phyloP scores from a whole-genome alignment of 1,140 invertebrate species.

The Anthonomus grandis region DNA sequence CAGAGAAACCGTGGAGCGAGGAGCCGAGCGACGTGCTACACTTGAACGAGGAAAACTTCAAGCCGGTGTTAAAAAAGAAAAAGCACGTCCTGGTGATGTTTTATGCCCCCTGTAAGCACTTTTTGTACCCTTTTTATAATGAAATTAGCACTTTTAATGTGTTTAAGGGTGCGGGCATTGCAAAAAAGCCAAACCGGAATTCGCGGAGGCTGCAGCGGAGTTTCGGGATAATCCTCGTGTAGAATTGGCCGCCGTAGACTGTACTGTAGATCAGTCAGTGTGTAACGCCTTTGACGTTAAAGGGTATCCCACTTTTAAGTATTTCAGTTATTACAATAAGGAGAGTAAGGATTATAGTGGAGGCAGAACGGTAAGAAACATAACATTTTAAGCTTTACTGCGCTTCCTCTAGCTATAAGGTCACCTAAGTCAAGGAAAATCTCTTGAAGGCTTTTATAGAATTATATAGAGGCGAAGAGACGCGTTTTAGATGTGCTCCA shows the following conservation, averaged over 20 bases:
- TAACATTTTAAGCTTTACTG: not conserved
- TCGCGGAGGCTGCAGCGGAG: constrained; percentile 67
- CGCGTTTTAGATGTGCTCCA: too few relatives aligned
- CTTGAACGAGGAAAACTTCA: constrained; percentile 70
- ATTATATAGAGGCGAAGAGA: too few relatives aligned
- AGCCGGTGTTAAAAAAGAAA: constrained; percentile 64
- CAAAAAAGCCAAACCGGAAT: constrained; percentile 85
- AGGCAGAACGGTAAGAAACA: constrained; percentile 66
- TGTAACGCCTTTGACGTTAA: constrained; percentile 71
- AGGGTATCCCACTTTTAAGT: constrained; percentile 85
- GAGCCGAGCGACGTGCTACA: constrained; percentile 72
- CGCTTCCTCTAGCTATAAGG: too few relatives aligned
- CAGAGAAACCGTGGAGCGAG: constrained; percentile 73
- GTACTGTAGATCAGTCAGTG: constrained; percentile 62
- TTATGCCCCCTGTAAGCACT: constrained; percentile 81
- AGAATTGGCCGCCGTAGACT: constrained; percentile 80
- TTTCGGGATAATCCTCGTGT: constrained; percentile 71
- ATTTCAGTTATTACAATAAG: constrained; percentile 82
- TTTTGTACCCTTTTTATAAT: not conserved
- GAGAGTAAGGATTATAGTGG: constrained; percentile 64
- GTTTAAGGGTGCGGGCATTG: constrained; percentile 86
- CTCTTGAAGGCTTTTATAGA: too few relatives aligned
- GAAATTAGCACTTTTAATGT: not conserved
- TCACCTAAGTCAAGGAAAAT: too few relatives aligned
- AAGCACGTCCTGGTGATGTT: constrained; percentile 85